phyloP scores from a whole-genome alignment of 2,888 invertebrate species.

The Lissonota sp. region DNA sequence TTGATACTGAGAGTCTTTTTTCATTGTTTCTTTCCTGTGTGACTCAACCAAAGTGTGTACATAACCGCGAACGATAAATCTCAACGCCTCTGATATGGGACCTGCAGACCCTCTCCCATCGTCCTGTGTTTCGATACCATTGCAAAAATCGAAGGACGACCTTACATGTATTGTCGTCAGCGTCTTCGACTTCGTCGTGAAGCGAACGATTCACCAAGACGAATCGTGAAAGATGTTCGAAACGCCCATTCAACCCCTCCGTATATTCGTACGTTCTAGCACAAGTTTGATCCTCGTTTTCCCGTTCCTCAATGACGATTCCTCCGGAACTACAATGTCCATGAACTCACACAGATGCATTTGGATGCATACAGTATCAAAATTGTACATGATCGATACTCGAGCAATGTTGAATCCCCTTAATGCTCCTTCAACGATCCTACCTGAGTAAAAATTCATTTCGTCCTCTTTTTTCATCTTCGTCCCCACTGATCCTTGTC shows the following conservation, averaged over 20 bases:
- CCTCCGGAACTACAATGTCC: constrained; percentile 7
- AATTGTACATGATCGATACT: background rate
- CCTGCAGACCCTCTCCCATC: constrained; percentile 5
- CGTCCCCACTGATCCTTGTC: too few relatives aligned
- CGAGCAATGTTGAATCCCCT: constrained; percentile 40
- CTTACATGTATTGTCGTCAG: constrained; percentile 12
- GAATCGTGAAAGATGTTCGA: constrained; percentile 73
- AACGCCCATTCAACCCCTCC: constrained; percentile 60
- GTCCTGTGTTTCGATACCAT: constrained; percentile 10
- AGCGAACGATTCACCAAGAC: constrained; percentile 51
- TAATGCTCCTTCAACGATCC: constrained; percentile 13
- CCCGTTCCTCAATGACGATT: constrained; percentile 35
- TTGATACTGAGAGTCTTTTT: background rate
- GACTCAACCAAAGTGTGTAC: constrained; percentile 9
- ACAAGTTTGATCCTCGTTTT: too few relatives aligned
- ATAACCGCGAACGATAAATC: constrained; percentile 27
- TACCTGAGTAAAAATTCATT: constrained; percentile 29
- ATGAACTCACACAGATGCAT: too few relatives aligned
- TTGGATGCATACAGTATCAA: too few relatives aligned
- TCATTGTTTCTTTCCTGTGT: background rate
- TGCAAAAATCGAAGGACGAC: constrained; percentile 16
- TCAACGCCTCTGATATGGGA: constrained; percentile 13
- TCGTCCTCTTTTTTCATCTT: background rate
- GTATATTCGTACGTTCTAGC: too few relatives aligned
- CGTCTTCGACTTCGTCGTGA: constrained; percentile 53